Percentiles rank a stretch among this genome's conserved stretches.
Evolutionary conservation across 2,113 vertebrate genomes (phyloP).

Genomic region (Prunella fulvescens): DNA sequence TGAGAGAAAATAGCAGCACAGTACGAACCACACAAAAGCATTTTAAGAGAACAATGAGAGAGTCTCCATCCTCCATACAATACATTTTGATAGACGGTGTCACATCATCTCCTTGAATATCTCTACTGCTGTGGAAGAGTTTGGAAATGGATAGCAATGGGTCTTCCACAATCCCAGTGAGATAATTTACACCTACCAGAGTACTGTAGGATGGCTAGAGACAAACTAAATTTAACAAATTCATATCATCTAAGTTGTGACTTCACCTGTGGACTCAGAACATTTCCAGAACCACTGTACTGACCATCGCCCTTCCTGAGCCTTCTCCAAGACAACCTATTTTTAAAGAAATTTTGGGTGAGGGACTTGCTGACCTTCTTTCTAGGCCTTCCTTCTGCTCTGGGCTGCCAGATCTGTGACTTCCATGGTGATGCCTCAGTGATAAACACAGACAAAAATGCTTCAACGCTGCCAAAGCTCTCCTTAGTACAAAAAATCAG

Average conservation of each 20-base stretch:
- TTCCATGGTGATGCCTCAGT: not conserved
- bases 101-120: not conserved
- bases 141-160: not conserved
- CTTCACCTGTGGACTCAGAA: not conserved
- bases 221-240: not conserved
- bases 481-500: not conserved
- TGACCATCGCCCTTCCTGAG: not conserved
- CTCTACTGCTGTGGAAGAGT: not conserved
- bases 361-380: not conserved
- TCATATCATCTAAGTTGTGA: not conserved
- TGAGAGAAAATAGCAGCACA: not conserved
- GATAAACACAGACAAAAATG: not conserved
- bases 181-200: not conserved
- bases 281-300: not conserved
- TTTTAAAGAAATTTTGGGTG: not conserved
- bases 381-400: not conserved
- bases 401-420: not conserved
- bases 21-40: not conserved
- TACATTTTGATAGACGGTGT: not conserved
- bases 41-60: not conserved
- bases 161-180: not conserved
- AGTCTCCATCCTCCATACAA: not conserved
- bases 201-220: not conserved
- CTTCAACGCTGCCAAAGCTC: not conserved
- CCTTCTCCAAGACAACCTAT: not conserved